A percentile compares a stretch with the other conserved stretches of the same genome.
phyloP scores from a whole-genome alignment of 2,113 vertebrate genomes.

The Dinomys branickii region DNA sequence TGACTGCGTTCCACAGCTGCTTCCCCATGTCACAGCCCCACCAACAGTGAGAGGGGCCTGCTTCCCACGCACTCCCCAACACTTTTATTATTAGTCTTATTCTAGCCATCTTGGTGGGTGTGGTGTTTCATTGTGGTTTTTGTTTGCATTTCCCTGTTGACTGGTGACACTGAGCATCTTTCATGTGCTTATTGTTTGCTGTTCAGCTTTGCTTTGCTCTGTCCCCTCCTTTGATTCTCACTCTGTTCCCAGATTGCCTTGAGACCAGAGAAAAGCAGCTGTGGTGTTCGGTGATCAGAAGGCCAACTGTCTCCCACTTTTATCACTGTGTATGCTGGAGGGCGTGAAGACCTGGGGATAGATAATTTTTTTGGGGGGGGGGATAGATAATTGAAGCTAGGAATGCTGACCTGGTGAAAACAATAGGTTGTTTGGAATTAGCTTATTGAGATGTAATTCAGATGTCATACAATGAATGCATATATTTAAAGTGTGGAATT shows the following conservation, averaged over 20 bases:
- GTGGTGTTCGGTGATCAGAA: slow-evolving; percentile 38
- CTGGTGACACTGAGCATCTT: slow-evolving; percentile 32
- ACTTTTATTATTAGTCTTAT: slow-evolving; percentile 41
- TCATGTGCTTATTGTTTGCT: slow-evolving; percentile 11
- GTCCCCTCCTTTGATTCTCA: slow-evolving; percentile 12
- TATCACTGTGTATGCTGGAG: slow-evolving; percentile 11
- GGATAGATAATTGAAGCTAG: slow-evolving; percentile 38
- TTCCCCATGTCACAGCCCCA: neutral
- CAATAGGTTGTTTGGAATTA: neutral
- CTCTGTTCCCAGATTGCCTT: slow-evolving; percentile 41
- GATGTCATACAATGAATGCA: neutral
- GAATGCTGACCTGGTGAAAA: slow-evolving; percentile 57
- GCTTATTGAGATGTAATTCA: slow-evolving; percentile 50
- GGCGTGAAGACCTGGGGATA: neutral
- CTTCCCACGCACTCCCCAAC: neutral
- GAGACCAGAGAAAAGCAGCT: slow-evolving; percentile 9
- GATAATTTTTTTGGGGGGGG: too few species aligned
- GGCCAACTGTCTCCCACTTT: slow-evolving; percentile 4
- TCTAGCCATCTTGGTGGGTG: neutral
- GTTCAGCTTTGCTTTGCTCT: slow-evolving; percentile 41
- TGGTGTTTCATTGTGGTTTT: slow-evolving; percentile 52
- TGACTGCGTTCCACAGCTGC: neutral
- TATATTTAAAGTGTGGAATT: slow-evolving; percentile 10
- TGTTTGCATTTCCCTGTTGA: slow-evolving; percentile 32
- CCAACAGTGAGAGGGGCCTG: neutral